Evolutionary conservation across 2,113 vertebrate species (phyloP).

Genomic region (Oncorhynchus keta): DNA sequence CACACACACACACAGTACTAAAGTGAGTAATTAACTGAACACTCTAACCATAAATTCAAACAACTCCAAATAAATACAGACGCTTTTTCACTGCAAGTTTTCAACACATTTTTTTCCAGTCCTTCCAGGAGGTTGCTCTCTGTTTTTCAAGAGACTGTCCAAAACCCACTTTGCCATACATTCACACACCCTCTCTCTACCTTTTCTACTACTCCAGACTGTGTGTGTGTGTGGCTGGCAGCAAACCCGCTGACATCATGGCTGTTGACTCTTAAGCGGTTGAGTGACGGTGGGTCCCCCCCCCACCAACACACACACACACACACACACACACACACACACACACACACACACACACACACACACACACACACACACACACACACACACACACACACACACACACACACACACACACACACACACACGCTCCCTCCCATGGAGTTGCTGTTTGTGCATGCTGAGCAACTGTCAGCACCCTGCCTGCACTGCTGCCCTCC

Average conservation of each 20-base stretch:
- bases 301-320: background rate
- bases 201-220: background rate
- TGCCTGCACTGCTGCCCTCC: constrained; percentile 29
- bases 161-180: background rate
- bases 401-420: background rate
- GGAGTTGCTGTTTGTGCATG: constrained; percentile 51
- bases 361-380: background rate
- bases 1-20: constrained; percentile 1
- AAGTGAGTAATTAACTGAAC: constrained; percentile 32
- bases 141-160: constrained; percentile 37
- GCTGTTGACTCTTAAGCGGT: constrained; percentile 57
- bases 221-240: constrained; percentile 43
- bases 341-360: background rate
- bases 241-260: constrained; percentile 51
- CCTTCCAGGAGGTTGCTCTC: constrained; percentile 20
- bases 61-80: background rate
- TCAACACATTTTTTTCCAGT: constrained; percentile 10
- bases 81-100: background rate
- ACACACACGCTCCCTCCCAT: constrained; percentile 19
- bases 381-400: background rate
- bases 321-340: background rate
- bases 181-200: background rate
- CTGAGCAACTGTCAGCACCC: constrained; percentile 51
- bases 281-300: constrained; percentile 47
- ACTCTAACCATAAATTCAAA: constrained; percentile 9